Evolutionary conservation across 2,113 vertebrate species (phyloP).

Genomic region (Siphamia tubifer): DNA sequence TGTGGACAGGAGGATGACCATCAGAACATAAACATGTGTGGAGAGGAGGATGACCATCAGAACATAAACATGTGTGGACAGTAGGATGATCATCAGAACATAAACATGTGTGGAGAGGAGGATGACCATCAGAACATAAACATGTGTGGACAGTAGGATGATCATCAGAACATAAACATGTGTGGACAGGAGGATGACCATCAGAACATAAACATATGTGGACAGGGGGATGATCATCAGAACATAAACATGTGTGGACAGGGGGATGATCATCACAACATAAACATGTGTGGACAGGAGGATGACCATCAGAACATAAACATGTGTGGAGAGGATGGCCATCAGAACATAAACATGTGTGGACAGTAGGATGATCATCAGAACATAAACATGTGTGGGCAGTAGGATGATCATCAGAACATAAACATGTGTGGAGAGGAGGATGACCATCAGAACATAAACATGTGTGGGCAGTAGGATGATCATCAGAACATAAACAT

Average conservation of each 20-base stretch:
- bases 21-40: neutral
- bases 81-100: slow-evolving; percentile 8
- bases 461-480: neutral
- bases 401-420: slow-evolving; percentile 8
- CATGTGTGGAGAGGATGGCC: neutral
- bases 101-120: neutral
- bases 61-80: neutral
- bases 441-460: slow-evolving; percentile 10
- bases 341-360: neutral
- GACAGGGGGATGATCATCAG: slow-evolving; percentile 9
- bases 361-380: slow-evolving; percentile 3
- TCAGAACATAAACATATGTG: neutral
- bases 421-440: neutral
- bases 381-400: neutral
- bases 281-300: neutral
- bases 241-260: neutral
- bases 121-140: slow-evolving; percentile 11
- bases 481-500: slow-evolving; percentile 16
- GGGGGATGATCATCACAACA: slow-evolving; percentile 8
- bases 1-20: neutral
- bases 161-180: slow-evolving; percentile 11
- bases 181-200: neutral
- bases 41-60: slow-evolving; percentile 7
- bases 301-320: slow-evolving; percentile 11
- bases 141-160: neutral